Base-by-base conservation (phyloP, 2,113 vertebrate species). In the Sprattus sprattus region DNA sequence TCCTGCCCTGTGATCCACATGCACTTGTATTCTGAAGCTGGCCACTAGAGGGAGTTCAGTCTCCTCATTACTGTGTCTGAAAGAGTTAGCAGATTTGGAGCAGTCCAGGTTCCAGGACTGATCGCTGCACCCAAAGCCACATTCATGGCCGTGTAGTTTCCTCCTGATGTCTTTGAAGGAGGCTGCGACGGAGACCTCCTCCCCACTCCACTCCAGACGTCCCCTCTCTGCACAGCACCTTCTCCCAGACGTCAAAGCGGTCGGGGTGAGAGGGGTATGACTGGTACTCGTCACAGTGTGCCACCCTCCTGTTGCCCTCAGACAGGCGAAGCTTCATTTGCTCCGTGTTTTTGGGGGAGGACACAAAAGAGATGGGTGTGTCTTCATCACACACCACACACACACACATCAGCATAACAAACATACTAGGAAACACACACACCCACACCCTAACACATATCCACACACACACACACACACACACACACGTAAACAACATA, bases 1-100 rank as follows among this genome's bases (percentile, higher is more conserved):
- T 64, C 87, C 85, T 50, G 82, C 82, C 18, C 45, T 28, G 75
- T 75, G 83, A 67, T 88, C 85, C 85, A 88, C 82, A 46, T 86
- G 57, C 52, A 88, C 46, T 39, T 85, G 85, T 81, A 88, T 71
- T 22, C 85, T 85, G 67, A 28, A 75, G 28, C 67, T 75, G 67
- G 67, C 67, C 67, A 75, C 28, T 32, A 32, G 67, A 32, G 25
- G 10, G 28, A 75, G 67, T 32, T 32, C 3, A 1, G 39, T 39
- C 39, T 39, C 39, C 39, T 39, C 39, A 2, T 39, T 39, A 39
- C 39, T 39, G 39, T 39, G 39, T 39, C 39, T 39, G 39, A 39
- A 39, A 39, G 39, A 39, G 39, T 39, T 1, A 39, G 39, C 2
- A 39, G 39, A 39, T 39, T 39, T 39, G 39, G 39, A 39, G 39